Conservation (phyloP, 2,113 vertebrate genomes). For the Ageneiosus marmoratus region DNA sequence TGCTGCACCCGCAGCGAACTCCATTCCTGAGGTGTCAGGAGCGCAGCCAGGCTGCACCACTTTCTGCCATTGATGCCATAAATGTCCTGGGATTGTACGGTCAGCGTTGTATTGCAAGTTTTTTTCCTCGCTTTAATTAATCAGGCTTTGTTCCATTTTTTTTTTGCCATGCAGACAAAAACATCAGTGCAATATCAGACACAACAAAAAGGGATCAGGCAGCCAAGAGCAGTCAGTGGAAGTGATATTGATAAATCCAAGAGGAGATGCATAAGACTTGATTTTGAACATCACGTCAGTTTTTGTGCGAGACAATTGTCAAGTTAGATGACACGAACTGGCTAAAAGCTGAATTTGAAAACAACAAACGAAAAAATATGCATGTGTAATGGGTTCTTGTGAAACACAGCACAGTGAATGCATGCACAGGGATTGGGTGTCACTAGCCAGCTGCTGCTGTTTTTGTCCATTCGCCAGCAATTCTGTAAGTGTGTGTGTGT, state of each 20-base stretch:
- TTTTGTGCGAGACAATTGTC: not conserved
- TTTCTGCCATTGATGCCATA: conserved; percentile 3
- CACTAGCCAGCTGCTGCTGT: conserved; percentile 55
- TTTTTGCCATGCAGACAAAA: conserved; percentile 22
- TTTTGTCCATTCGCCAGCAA: conserved; percentile 20
- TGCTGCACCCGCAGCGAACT: conserved; percentile 26
- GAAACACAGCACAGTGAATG: conserved; percentile 30
- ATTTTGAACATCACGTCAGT: not conserved
- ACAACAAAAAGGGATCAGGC: conserved; percentile 24
- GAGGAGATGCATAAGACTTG: conserved; percentile 2
- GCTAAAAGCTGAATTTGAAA: conserved; percentile 36
- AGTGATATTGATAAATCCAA: conserved; percentile 10
- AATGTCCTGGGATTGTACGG: conserved; percentile 22
- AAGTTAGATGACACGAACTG: conserved; percentile 17
- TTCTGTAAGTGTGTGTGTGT: not conserved
- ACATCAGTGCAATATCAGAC: not conserved
- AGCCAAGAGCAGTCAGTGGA: not conserved
- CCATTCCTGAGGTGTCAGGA: conserved; percentile 50
- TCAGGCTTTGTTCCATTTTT: not conserved
- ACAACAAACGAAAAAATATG: conserved; percentile 40
- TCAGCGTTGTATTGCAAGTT: not conserved
- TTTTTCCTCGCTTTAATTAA: not conserved
- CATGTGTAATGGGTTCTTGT: conserved; percentile 11
- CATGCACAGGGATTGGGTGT: conserved; percentile 43
- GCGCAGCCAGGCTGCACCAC: conserved; percentile 19